phyloP scores from a whole-genome alignment of 2,797 vertebrate genomes.

The Anniella stebbinsi region DNA sequence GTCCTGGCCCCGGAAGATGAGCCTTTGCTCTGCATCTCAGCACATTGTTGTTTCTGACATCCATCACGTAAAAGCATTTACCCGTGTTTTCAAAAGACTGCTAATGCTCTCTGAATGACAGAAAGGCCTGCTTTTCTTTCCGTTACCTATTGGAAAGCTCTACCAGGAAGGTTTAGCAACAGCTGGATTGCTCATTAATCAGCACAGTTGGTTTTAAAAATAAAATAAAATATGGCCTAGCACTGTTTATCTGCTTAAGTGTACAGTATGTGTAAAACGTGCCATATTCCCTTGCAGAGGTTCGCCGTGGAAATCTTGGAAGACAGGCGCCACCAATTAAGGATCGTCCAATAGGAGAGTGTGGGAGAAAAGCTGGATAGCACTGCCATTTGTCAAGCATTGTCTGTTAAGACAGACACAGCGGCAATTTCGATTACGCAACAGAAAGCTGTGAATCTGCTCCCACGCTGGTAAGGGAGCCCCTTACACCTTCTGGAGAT shows the following conservation, averaged over 20 bases:
- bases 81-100: conserved; percentile 55
- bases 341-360: conserved; percentile 7
- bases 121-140: conserved; percentile 42
- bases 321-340: conserved; percentile 16
- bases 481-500: conserved; percentile 21
- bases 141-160: conserved; percentile 55
- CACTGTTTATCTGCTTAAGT: conserved; percentile 50
- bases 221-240: conserved; percentile 55
- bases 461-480: conserved; percentile 38
- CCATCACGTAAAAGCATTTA: conserved; percentile 52
- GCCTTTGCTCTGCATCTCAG: conserved; percentile 2
- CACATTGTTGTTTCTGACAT: neutral
- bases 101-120: conserved; percentile 56
- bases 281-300: conserved; percentile 21
- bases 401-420: conserved; percentile 5
- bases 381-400: neutral
- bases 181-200: conserved; percentile 69
- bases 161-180: conserved; percentile 61
- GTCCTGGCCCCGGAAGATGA: conserved; percentile 49
- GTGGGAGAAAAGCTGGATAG: conserved; percentile 2
- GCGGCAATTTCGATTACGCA: conserved; percentile 32
- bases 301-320: conserved; percentile 29
- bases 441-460: conserved; percentile 37
- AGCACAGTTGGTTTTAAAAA: conserved; percentile 46
- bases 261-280: conserved; percentile 51